These are phyloP conservation scores for Myotis findleyi DNA, from an alignment of 2,797 vertebrate genomes.

Conservation along the genomic window DNA sequence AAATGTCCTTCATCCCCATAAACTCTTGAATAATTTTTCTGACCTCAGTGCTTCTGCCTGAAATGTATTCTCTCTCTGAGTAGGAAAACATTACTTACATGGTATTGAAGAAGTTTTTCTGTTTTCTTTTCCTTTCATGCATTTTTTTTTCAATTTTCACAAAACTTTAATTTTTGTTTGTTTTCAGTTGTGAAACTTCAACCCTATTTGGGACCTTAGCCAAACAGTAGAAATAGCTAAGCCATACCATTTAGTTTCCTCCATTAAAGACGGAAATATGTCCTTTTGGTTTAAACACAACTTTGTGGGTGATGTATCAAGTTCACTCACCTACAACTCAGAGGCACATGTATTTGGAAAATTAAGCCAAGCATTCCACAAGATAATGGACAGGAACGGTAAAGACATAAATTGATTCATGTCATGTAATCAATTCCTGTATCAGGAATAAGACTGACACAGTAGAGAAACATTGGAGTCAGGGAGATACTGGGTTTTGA, in stretches of 20 bases:
- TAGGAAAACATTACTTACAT: neutral
- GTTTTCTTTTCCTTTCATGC: neutral
- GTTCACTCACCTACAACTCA: conserved; percentile 43
- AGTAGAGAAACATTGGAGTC: neutral
- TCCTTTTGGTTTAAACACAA: conserved; percentile 28
- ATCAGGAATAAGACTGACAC: neutral
- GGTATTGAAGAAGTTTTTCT: neutral
- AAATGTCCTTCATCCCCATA: neutral
- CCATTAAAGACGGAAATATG: neutral
- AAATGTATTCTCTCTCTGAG: neutral
- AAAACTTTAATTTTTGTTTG: conserved; percentile 31
- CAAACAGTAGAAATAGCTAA: neutral
- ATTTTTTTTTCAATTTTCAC: neutral
- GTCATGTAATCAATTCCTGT: conserved; percentile 38
- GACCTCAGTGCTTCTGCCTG: neutral
- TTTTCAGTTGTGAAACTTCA: neutral
- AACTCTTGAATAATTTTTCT: neutral
- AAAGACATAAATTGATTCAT: conserved; percentile 44
- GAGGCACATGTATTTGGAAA: conserved; percentile 52
- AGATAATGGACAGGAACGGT: conserved; percentile 10
- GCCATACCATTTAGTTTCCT: neutral
- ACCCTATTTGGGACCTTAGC: neutral
- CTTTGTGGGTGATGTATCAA: neutral
- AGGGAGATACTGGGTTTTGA: neutral
- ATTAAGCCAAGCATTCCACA: conserved; percentile 48